These are phyloP conservation scores for Podarcis muralis DNA, from an alignment of 2,113 vertebrate genomes.

Conservation along the genomic window DNA sequence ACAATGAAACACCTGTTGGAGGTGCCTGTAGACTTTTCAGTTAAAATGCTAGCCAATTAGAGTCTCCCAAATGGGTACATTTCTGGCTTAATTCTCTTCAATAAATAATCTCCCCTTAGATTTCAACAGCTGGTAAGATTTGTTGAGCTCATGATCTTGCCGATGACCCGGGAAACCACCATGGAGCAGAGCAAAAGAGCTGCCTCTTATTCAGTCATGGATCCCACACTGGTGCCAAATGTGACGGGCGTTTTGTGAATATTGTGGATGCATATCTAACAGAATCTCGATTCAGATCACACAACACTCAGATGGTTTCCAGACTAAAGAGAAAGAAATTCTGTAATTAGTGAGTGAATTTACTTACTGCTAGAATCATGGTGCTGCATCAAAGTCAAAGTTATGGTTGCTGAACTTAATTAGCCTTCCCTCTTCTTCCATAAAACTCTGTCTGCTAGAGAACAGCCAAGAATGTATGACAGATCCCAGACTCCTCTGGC, in stretches of 20 bases:
- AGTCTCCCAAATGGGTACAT: neutral
- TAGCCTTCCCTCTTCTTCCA: slow-evolving; percentile 2
- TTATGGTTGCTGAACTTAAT: slow-evolving; percentile 4
- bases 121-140: accelerated
- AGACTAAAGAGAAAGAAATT: slow-evolving; percentile 57
- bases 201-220: neutral
- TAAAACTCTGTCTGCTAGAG: neutral
- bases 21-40: neutral
- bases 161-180: neutral
- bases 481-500: slow-evolving; percentile 46
- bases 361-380: neutral
- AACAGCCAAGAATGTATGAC: slow-evolving; percentile 32
- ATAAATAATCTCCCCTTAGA: neutral
- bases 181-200: accelerated
- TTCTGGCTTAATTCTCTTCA: neutral
- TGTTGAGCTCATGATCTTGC: neutral
- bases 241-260: neutral
- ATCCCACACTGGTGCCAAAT: neutral
- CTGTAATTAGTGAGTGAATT: slow-evolving; percentile 40
- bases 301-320: slow-evolving; percentile 55
- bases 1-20: too few species aligned
- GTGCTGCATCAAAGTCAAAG: accelerated
- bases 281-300: slow-evolving; percentile 36
- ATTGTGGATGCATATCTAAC: neutral
- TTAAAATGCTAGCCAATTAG: neutral